phyloP scores from a whole-genome alignment of 2,797 vertebrate genomes.

The Ataeniobius toweri region DNA sequence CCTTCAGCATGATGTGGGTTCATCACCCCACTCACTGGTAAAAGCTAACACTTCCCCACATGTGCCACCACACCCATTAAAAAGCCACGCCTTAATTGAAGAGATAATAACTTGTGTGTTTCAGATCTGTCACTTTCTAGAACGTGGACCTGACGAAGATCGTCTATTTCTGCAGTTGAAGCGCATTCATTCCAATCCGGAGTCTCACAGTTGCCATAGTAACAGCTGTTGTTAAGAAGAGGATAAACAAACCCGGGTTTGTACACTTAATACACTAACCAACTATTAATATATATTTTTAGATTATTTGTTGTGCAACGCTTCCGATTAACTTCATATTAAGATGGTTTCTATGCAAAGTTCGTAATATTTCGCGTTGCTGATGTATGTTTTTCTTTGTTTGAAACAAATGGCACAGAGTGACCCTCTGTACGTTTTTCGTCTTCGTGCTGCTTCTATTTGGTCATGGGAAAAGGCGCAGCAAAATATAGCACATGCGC shows the following conservation, averaged over 20 bases:
- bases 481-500: background rate
- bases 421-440: background rate
- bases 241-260: background rate
- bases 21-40: background rate
- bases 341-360: background rate
- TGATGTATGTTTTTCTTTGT: background rate
- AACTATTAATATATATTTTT: background rate
- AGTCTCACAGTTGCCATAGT: background rate
- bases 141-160: constrained; percentile 42
- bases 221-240: background rate
- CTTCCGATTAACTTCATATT: background rate
- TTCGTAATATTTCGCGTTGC: background rate
- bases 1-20: background rate
- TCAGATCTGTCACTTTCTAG: constrained; percentile 9
- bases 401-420: background rate
- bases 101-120: background rate
- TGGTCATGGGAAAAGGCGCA: constrained; percentile 17
- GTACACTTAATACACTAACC: background rate
- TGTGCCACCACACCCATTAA: constrained; percentile 50
- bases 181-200: background rate
- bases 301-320: background rate
- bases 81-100: constrained; percentile 24
- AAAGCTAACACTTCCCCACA: constrained; percentile 7
- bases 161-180: constrained; percentile 21
- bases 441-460: constrained; percentile 14